Evolutionary conservation across 1,140 invertebrate species (phyloP).

Genomic region (Bacillus rossius): DNA sequence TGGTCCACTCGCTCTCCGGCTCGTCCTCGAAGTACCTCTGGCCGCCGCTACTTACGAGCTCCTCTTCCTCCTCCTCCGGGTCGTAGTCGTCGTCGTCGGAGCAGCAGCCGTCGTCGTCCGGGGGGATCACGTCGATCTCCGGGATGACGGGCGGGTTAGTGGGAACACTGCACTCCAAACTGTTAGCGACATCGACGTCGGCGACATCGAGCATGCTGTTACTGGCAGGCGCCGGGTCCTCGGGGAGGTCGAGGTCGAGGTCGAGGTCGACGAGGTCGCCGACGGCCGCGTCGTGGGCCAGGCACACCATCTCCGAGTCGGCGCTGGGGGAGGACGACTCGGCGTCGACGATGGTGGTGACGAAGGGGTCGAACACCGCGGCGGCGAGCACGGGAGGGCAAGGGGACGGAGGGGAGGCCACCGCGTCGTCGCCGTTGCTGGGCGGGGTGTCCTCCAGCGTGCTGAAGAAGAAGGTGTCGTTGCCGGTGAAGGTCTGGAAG

Average conservation of each 20-base stretch:
- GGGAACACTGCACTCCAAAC: neutral
- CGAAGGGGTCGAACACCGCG: neutral
- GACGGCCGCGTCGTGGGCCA: neutral
- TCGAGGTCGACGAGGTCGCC: neutral
- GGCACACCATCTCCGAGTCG: neutral
- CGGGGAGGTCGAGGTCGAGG: neutral
- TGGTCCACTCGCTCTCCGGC: constrained; percentile 17
- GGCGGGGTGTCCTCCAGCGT: constrained; percentile 1
- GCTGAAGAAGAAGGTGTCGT: constrained; percentile 4
- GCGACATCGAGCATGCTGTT: neutral
- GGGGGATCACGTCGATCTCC: constrained; percentile 4
- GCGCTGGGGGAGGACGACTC: constrained; percentile 1
- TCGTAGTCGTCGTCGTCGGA: constrained; percentile 4
- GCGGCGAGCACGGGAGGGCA: neutral
- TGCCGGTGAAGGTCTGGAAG: constrained; percentile 2
- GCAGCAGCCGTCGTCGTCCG: constrained; percentile 2
- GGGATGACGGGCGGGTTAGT: neutral
- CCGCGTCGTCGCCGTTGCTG: neutral
- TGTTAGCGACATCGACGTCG: neutral
- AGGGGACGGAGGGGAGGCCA: neutral
- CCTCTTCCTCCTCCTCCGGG: constrained; percentile 4
- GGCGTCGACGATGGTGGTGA: neutral
- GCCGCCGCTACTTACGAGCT: neutral
- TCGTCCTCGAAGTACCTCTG: neutral
- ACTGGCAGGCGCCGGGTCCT: neutral